Conservation (phyloP, 2,797 vertebrate species). For the Orestias chungarensis region DNA sequence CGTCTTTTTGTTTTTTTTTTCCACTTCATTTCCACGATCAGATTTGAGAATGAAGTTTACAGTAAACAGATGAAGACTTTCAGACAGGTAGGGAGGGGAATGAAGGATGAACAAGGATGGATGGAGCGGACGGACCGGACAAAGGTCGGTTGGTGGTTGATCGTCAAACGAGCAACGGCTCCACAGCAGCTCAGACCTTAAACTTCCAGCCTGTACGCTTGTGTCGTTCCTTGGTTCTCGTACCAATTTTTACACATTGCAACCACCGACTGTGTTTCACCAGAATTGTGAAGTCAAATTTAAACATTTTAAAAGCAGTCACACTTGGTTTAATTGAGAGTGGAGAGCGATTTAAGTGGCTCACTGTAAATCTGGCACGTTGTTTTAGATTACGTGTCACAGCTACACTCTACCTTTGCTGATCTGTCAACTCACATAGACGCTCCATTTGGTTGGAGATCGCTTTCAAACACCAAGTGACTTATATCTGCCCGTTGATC, state of each 20-base stretch:
- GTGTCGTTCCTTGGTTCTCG: too few relatives aligned
- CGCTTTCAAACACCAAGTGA: too few relatives aligned
- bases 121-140: neutral
- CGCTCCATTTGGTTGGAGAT: too few relatives aligned
- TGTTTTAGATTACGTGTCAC: neutral
- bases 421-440: neutral
- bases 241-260: neutral
- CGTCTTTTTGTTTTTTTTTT: conserved; percentile 48
- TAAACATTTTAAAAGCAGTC: too few relatives aligned
- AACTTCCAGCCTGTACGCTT: neutral
- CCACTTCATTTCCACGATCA: conserved; percentile 39
- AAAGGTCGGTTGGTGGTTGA: neutral
- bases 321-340: too few relatives aligned
- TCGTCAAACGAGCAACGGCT: conserved; percentile 1
- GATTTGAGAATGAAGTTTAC: conserved; percentile 59
- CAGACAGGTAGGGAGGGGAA: conserved; percentile 50
- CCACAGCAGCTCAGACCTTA: conserved; percentile 6
- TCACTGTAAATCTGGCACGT: neutral
- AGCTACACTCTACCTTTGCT: neutral
- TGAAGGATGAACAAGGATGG: conserved; percentile 19
- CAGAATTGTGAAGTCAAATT: too few relatives aligned
- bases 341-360: too few relatives aligned
- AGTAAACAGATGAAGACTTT: conserved; percentile 55
- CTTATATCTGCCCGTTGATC: too few relatives aligned
- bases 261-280: too few relatives aligned